Conservation (phyloP, 2,888 invertebrate genomes). For the Biston stratarius region DNA sequence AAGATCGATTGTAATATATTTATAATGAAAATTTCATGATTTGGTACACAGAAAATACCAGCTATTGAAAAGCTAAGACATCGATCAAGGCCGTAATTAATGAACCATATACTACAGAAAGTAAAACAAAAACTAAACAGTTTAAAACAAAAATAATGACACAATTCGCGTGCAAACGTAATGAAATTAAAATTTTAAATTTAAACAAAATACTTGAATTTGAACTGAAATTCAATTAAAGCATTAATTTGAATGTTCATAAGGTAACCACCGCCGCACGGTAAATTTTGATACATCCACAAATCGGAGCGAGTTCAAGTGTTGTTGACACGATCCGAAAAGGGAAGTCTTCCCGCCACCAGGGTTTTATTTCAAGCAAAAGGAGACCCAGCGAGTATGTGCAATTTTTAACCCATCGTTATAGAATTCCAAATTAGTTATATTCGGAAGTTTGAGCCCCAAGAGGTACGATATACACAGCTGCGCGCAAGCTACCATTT, state of each 20-base stretch:
- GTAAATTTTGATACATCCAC: constrained; percentile 51
- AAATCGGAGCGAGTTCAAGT: constrained; percentile 51
- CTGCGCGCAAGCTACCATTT: constrained; percentile 81
- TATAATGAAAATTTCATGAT: no score
- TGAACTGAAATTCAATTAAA: not conserved
- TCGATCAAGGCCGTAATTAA: no score
- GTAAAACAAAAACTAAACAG: not conserved
- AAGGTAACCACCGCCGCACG: constrained; percentile 64
- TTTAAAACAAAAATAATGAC: not conserved
- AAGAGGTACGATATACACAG: constrained; percentile 81
- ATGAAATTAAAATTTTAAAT: not conserved
- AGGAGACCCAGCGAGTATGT: constrained; percentile 72
- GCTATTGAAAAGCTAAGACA: not conserved
- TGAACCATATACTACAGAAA: not conserved
- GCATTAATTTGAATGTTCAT: constrained; percentile 15
- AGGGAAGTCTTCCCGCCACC: constrained; percentile 75
- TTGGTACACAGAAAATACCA: not conserved
- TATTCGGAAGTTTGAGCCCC: constrained; percentile 73
- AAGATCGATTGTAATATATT: no score
- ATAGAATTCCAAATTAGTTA: constrained; percentile 58
- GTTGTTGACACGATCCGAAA: constrained; percentile 41
- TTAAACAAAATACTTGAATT: not conserved
- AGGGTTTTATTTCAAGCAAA: constrained; percentile 67
- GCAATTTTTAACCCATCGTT: constrained; percentile 59
- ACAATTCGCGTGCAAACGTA: not conserved